Base-by-base conservation (phyloP, 2,797 vertebrate genomes). In the Manis pentadactyla region DNA sequence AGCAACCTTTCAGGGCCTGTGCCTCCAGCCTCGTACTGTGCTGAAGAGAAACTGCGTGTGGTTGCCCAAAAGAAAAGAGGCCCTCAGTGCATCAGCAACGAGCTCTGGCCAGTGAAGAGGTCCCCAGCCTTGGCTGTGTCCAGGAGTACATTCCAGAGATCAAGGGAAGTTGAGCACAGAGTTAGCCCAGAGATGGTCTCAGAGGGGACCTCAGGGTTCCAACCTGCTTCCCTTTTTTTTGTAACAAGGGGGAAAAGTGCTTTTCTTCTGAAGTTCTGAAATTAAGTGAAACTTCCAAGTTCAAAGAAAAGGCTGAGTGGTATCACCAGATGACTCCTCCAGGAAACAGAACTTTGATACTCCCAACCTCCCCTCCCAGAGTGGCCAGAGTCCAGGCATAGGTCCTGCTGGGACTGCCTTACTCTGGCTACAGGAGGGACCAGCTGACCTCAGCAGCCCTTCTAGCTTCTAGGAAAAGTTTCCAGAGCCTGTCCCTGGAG, bases 191-290 rank as follows among this genome's bases (percentile, higher is more conserved):
- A 89, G 74, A 68, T 25, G 6, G 63, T 51, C 39, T 93, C 84
- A 49, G 84, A 73, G 74, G 27, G 49, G 75, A 92, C 68, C 93
- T 68, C 64, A 78, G 88, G 74, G 57, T 68, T 29, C 46, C n/a
- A 7, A 57, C 64, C 75, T 93, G 93, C 93, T 97, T 95, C 92
- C 87, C 57, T 78, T 78, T 95, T 87, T 94, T 96, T 90, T 25
- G 82, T 63, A 69, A 95, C 96, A 42, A 69, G 53, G 90, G 57
- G 63, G 10, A 87, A 95, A 77, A 85, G 55, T 46, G 19, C 39
- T 93, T 95, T 97, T 97, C 96, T 93, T 96, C 86, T 93, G 89
- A 97, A 97, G 95, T 95, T 83, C 91, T 95, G 92, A 98, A 92
- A 96, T 97, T 90, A 97, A 93, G 89, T 64, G 95, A 97, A 97